Evolutionary conservation across 2,113 vertebrate genomes (phyloP), one percentile per base, ranked within the genome.

Genomic region (Heterocephalus glaber): DNA sequence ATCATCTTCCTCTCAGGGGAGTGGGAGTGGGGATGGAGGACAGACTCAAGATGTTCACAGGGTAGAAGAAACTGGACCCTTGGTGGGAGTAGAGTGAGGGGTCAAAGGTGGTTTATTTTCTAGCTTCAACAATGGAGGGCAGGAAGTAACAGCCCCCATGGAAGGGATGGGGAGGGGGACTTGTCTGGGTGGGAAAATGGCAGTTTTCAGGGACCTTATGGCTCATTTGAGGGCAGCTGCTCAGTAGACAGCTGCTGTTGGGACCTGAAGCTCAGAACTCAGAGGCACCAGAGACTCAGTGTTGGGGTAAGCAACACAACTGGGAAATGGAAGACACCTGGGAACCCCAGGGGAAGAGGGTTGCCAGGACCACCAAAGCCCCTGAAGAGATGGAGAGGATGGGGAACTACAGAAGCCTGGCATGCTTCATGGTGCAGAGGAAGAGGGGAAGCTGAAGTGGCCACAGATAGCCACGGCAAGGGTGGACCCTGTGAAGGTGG

Each of bases 381-480:
- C 19, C 72, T 20, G 11, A 26, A 47, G 26, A 72, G 7, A 28
- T 4, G 30, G 54, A 49, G 22, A 80, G 30, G 16, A 17, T 22
- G 1, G 12, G 17, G 26, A 2, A 3, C 3, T 28, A 35, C 7
- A 26, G 44, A 13, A 61, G 3, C 13, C 1, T 1, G 7, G 92
- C 60, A 63, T 26, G 52, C 28, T 61, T 56, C 44, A 33, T 1
- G 13, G 24, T 44, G 20, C n/a, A 83, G 60, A 49, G 6, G 56
- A 38, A 30, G 2, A 10, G 8, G 61, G 3, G 0, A 19, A n/a
- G 41, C 28, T 0, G 17, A 3, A 2, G 4, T 5, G 33, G 74
- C 24, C 2, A 0, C 11, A 13, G 5, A 72, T 22, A 74, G 26
- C 2, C 7, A 1, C 3, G 41, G 41, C 5, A 19, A 30, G 56